Evolutionary conservation across 2,797 vertebrate species (phyloP).

Genomic region (Pangasius krempfi): DNA sequence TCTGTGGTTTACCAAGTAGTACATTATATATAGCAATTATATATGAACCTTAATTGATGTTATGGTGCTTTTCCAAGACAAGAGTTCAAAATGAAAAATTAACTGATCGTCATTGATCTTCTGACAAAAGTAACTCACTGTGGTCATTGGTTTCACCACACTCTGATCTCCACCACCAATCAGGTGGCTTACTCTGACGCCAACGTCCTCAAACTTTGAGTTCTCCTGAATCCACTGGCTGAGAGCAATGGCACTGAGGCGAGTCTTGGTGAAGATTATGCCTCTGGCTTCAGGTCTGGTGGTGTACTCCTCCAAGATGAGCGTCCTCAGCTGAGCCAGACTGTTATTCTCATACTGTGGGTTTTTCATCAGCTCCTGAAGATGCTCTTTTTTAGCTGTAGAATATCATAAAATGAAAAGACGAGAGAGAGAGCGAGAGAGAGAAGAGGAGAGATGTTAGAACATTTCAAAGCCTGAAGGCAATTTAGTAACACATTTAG

Average conservation of each 20-base stretch:
- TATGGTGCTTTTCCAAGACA: background rate
- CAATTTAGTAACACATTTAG: slow-evolving; percentile 33
- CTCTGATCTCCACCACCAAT: slow-evolving; percentile 92
- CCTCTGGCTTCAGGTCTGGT: slow-evolving; percentile 77
- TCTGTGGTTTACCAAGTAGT: background rate
- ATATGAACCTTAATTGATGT: background rate
- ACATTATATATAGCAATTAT: background rate
- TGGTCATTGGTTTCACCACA: slow-evolving; percentile 90
- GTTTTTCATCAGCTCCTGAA: slow-evolving; percentile 76
- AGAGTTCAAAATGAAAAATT: background rate
- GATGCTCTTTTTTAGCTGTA: slow-evolving; percentile 79
- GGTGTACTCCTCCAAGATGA: slow-evolving; percentile 85
- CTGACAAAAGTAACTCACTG: slow-evolving; percentile 66
- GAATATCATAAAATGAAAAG: slow-evolving; percentile 34
- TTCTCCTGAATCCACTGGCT: slow-evolving; percentile 90
- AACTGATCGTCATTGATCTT: background rate
- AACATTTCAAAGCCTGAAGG: background rate
- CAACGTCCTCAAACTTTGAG: slow-evolving; percentile 86
- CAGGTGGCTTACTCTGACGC: slow-evolving; percentile 81
- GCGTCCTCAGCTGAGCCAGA: slow-evolving; percentile 76
- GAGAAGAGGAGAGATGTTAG: background rate
- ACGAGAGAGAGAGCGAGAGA: background rate
- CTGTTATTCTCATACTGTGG: slow-evolving; percentile 87
- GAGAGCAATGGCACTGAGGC: slow-evolving; percentile 86
- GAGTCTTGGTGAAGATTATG: slow-evolving; percentile 95